Conservation (phyloP, 2,888 invertebrate species). For the Ommatoiulus sabulosus region DNA sequence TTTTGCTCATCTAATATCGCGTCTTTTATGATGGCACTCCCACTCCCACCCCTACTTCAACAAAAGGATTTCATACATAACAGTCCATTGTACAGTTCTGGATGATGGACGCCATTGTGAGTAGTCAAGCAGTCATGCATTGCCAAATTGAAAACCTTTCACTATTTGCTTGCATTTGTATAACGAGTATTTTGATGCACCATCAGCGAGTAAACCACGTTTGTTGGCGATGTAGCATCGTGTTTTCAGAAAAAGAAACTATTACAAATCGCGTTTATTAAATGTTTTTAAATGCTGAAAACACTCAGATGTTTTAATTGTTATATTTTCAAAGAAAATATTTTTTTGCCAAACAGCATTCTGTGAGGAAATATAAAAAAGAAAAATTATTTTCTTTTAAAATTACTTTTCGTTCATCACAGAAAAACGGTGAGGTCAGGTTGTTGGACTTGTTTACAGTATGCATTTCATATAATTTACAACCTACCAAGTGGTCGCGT, state of each 20-base stretch:
- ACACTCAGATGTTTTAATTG: background rate
- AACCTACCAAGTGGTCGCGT: too few relatives aligned
- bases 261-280: background rate
- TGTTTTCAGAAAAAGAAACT: background rate
- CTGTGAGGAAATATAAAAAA: too few relatives aligned
- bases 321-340: too few relatives aligned
- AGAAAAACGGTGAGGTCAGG: too few relatives aligned
- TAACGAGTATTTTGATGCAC: background rate
- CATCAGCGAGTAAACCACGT: background rate
- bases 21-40: background rate
- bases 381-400: too few relatives aligned
- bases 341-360: too few relatives aligned
- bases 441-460: too few relatives aligned
- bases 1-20: background rate
- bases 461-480: too few relatives aligned
- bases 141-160: slow-evolving; percentile 6
- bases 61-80: slow-evolving; percentile 19
- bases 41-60: background rate
- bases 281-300: background rate
- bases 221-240: background rate
- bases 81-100: slow-evolving; percentile 25
- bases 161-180: background rate
- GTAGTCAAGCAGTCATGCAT: background rate
- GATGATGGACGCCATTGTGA: slow-evolving; percentile 26
- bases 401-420: too few relatives aligned